phyloP scores from a whole-genome alignment of 2,888 invertebrate genomes.

The Leptopilina syphax region DNA sequence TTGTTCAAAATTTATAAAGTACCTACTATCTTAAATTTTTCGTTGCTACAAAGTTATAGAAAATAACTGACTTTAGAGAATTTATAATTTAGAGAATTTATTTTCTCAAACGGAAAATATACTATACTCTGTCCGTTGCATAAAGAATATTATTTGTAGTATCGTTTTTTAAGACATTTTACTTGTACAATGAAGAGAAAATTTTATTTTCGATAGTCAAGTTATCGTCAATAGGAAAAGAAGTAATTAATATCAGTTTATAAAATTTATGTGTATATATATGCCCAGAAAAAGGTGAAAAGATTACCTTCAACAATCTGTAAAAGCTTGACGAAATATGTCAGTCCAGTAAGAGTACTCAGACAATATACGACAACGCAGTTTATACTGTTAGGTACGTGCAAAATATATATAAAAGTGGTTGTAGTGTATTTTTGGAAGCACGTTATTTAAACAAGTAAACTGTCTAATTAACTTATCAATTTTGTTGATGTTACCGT shows the following conservation, averaged over 20 bases:
- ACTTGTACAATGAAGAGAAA: too few species aligned
- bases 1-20: constrained; percentile 3
- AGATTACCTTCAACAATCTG: constrained; percentile 65
- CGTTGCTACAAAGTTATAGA: constrained; percentile 20
- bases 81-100: too few species aligned
- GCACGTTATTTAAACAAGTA: constrained; percentile 50
- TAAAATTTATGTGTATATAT: constrained; percentile 46
- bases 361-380: constrained; percentile 55
- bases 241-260: constrained; percentile 51
- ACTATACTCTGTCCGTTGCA: too few species aligned
- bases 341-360: constrained; percentile 61
- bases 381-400: constrained; percentile 47
- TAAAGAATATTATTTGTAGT: too few species aligned
- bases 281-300: constrained; percentile 46
- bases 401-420: constrained; percentile 48
- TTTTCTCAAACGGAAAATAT: too few species aligned
- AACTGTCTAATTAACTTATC: constrained; percentile 29
- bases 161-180: too few species aligned
- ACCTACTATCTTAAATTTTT: background rate
- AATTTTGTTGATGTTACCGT: constrained; percentile 38
- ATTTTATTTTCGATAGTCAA: too few species aligned
- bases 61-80: too few species aligned
- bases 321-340: constrained; percentile 59
- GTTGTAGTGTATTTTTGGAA: constrained; percentile 62
- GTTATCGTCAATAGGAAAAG: background rate